Base-by-base conservation (phyloP, 2,797 vertebrate species). In the Lerista edwardsae region DNA sequence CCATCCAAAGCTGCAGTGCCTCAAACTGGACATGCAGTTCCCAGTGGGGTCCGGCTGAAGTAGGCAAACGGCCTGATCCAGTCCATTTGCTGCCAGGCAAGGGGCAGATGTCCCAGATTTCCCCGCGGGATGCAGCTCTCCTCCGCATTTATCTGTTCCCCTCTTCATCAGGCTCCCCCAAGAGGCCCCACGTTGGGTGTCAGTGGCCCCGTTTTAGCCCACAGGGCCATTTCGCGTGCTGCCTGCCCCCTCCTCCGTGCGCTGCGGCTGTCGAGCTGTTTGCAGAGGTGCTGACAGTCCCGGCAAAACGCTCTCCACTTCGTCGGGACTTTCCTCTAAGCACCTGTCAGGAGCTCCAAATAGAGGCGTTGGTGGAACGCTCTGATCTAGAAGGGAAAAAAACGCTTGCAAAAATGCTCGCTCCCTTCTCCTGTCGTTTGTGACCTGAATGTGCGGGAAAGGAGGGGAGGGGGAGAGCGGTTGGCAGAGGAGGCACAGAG, bases 361-460 rank as follows among this genome's bases (percentile, higher is more conserved):
- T 89, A 75, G 91, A 87, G 23, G 64, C 80, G 86, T 91, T 93
- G 86, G 89, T 83, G 88, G 85, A 27, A 14, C 27, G 62, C 79
- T 76, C 77, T 39, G 80, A 55, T 85, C 82, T 4, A 36, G 76
- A 86, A 85, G 17, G 47, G 47, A 2, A 15, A 83, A 0, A 41
- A 8, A 82, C 76, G 73, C 65, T 84, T 1, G 0, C 79, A 73
- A 3, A 2, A 79, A n/a, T n/a, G n/a, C 1, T 84, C 75, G 47
- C 86, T 82, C 14, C 14, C 51, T 17, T 55, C 15, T 55, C 14
- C 51, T 81, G 57, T 17, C 51, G 2, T 74, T 85, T 71, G 69
- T 2, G 81, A 47, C 90, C 90, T 90, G 75, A 47, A 91, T 90
- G 84, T 44, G 2, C 12, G 75, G 27, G 68, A 83, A n/a, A 77